These are phyloP conservation scores for Caenorhabditis parvicauda DNA, from an alignment of 2,888 invertebrate species.

Conservation along the genomic window DNA sequence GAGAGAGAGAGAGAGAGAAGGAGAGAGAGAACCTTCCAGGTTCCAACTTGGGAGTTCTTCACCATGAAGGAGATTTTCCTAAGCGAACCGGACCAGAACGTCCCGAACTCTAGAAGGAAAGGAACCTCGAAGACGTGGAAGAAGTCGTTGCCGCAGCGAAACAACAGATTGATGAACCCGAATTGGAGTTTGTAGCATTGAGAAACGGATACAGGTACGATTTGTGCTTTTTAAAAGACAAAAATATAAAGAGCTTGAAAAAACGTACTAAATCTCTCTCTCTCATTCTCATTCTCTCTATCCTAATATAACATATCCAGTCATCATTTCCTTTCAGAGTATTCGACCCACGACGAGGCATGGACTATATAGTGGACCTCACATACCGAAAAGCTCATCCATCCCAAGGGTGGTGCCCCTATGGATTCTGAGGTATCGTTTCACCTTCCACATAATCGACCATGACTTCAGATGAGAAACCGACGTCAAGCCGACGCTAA, in stretches of 20 bases:
- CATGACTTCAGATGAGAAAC: too few species aligned
- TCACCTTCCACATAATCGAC: too few species aligned
- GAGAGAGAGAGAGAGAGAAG: neutral
- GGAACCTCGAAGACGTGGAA: conserved; percentile 68
- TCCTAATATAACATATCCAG: neutral
- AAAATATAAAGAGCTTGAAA: neutral
- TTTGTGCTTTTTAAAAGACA: neutral
- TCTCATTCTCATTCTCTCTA: neutral
- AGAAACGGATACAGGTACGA: conserved; percentile 50
- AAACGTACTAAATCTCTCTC: neutral
- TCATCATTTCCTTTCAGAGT: conserved; percentile 56
- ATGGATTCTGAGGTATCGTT: conserved; percentile 4
- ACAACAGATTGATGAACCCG: conserved; percentile 31
- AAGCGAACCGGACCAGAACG: conserved; percentile 77
- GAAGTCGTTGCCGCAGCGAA: conserved; percentile 67
- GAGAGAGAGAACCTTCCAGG: conserved; percentile 70
- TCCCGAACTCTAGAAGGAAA: conserved; percentile 68
- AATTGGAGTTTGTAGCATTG: conserved; percentile 51
- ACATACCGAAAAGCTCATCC: conserved; percentile 44
- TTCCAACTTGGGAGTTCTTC: conserved; percentile 82
- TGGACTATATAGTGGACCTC: conserved; percentile 79
- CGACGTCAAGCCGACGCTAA: too few species aligned
- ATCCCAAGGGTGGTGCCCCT: neutral
- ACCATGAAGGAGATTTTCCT: conserved; percentile 80
- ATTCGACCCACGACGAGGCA: conserved; percentile 80